Percentiles rank a stretch among this genome's conserved stretches.
Evolutionary conservation across 2,797 vertebrate species (phyloP).

Genomic region (Peromyscus eremicus): DNA sequence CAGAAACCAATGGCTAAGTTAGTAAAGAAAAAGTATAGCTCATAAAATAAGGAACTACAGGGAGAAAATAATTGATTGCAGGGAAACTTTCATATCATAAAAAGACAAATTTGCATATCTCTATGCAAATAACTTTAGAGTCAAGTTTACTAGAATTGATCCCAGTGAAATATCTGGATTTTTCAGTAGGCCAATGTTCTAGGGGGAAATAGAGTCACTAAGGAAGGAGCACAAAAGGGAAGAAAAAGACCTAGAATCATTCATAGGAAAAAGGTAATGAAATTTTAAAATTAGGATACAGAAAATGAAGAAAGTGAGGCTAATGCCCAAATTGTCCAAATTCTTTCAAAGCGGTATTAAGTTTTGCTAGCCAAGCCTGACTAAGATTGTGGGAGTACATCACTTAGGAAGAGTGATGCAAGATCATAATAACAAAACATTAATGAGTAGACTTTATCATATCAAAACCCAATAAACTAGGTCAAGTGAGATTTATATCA

Average conservation of each 20-base stretch:
- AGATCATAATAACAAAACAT: neutral
- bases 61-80: neutral
- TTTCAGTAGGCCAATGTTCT: neutral
- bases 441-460: neutral
- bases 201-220: neutral
- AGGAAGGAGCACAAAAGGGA: neutral
- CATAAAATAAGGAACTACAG: neutral
- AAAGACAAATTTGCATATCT: neutral
- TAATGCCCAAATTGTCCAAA: neutral
- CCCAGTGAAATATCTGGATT: neutral
- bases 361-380: neutral
- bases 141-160: conserved; percentile 19
- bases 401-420: neutral
- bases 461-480: neutral
- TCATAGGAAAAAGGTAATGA: neutral
- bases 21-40: conserved; percentile 2
- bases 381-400: neutral
- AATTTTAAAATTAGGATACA: neutral
- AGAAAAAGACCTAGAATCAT: neutral
- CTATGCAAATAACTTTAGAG: neutral
- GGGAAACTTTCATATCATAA: neutral
- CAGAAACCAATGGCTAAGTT: neutral
- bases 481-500: neutral
- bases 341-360: neutral
- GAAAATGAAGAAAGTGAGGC: neutral